phyloP scores from a whole-genome alignment of 2,113 vertebrate species.

The Lepus americanus region DNA sequence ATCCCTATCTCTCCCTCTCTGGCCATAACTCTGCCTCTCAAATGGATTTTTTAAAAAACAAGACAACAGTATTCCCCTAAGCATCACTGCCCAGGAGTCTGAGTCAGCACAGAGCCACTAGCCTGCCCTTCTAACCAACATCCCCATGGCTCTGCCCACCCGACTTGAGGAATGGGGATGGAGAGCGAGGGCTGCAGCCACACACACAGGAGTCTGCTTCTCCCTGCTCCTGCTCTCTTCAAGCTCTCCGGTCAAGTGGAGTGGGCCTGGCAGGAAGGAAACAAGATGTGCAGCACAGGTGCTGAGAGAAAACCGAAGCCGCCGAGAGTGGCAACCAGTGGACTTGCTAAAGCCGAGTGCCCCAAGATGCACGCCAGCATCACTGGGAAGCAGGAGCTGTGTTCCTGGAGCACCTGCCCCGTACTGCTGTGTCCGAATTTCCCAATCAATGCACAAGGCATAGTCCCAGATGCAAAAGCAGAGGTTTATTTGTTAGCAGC shows the following conservation, averaged over 20 bases:
- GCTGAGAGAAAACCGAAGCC: no score
- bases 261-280: background rate
- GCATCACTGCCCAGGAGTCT: background rate
- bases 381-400: no score
- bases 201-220: background rate
- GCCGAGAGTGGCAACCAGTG: no score
- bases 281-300: background rate
- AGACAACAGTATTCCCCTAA: background rate
- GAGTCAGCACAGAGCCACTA: background rate
- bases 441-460: no score
- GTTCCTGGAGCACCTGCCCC: background rate
- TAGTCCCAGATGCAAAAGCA: no score
- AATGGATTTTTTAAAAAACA: no score
- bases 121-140: background rate
- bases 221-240: background rate
- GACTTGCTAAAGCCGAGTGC: background rate
- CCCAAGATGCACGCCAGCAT: background rate
- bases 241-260: background rate
- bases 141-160: background rate
- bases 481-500: no score
- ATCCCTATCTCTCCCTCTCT: no score
- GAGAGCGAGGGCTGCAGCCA: background rate
- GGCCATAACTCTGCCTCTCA: no score
- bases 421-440: no score
- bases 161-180: background rate